phyloP scores from a whole-genome alignment of 2,888 invertebrate species.

The Marronus borbonicus region DNA sequence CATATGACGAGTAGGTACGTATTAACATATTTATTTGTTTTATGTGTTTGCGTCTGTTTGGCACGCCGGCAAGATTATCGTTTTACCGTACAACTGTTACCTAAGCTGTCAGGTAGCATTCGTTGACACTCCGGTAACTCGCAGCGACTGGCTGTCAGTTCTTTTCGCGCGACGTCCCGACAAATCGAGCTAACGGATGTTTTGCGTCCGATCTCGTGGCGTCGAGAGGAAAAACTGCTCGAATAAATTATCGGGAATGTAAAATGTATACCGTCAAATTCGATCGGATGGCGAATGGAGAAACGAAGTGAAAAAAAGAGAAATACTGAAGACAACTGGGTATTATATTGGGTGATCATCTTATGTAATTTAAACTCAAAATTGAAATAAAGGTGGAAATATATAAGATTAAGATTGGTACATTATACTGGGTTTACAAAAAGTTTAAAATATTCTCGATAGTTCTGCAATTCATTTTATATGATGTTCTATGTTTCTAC shows the following conservation, averaged over 20 bases:
- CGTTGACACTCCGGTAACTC: constrained; percentile 19
- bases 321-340: neutral
- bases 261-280: constrained; percentile 18
- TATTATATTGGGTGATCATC: too few relatives aligned
- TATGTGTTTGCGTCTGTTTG: constrained; percentile 2
- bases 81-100: constrained; percentile 19
- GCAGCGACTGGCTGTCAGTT: constrained; percentile 30
- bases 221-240: constrained; percentile 28
- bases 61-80: constrained; percentile 28
- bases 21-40: constrained; percentile 39
- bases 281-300: neutral
- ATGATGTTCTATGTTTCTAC: too few relatives aligned
- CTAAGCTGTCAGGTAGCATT: constrained; percentile 17
- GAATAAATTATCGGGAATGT: constrained; percentile 17
- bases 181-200: constrained; percentile 36
- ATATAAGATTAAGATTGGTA: too few relatives aligned
- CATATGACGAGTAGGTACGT: neutral
- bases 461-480: too few relatives aligned
- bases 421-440: too few relatives aligned
- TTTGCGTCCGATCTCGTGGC: constrained; percentile 33
- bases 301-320: neutral
- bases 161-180: constrained; percentile 32
- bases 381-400: too few relatives aligned
- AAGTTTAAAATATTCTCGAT: too few relatives aligned
- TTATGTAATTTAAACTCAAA: too few relatives aligned